Percentiles rank a stretch among this genome's conserved stretches.
These are phyloP conservation scores for Stenotaenia linearis DNA, from an alignment of 2,888 invertebrate species.

Conservation along the genomic window DNA sequence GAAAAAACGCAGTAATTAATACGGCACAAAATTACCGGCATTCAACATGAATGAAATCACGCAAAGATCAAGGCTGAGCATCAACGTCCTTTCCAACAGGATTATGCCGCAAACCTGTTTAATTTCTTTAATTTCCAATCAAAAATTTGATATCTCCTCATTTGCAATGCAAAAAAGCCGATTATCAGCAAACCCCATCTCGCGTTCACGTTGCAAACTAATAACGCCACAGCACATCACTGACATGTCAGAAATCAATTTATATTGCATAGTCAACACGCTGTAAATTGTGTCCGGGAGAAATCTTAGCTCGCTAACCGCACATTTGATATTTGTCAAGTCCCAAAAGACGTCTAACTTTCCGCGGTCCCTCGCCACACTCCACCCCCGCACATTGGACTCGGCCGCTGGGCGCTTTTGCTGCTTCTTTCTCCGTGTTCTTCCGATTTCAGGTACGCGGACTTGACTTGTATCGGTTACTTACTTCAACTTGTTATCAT, in stretches of 20 bases:
- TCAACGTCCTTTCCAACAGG: too few species aligned
- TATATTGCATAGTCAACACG: not conserved
- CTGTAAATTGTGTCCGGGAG: not conserved
- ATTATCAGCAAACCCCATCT: not conserved
- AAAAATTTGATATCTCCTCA: too few species aligned
- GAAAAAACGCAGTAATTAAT: too few species aligned
- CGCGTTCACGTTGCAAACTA: not conserved
- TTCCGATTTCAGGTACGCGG: not conserved
- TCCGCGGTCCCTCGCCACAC: not conserved
- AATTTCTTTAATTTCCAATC: not conserved
- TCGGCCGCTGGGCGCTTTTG: not conserved
- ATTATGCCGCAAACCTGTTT: too few species aligned
- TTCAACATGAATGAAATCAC: too few species aligned
- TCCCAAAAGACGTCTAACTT: not conserved
- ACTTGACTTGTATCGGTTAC: not conserved
- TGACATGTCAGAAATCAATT: not conserved
- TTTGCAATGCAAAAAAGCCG: too few species aligned
- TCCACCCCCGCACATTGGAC: not conserved
- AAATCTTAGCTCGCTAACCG: not conserved
- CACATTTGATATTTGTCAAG: not conserved
- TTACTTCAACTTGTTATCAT: not conserved
- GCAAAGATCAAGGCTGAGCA: too few species aligned
- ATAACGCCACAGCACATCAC: not conserved
- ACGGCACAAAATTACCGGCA: too few species aligned
- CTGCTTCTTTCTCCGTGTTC: not conserved